Percentiles rank a stretch among this genome's conserved stretches.
These are phyloP conservation scores for Psammodynastes pulverulentus DNA, from an alignment of 2,113 vertebrate species.

Conservation along the genomic window DNA sequence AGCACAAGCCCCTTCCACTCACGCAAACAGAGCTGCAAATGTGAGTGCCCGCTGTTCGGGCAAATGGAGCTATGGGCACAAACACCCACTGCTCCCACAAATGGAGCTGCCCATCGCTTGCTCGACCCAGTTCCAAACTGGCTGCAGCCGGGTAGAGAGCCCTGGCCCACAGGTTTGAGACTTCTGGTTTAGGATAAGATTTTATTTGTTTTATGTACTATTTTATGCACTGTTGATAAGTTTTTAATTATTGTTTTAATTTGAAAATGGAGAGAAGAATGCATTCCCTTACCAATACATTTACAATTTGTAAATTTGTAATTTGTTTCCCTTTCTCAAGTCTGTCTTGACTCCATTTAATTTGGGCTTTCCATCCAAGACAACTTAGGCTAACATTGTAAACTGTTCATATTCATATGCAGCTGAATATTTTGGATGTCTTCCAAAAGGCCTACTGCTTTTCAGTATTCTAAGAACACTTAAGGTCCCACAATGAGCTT, in stretches of 20 bases:
- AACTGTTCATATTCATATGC: neutral
- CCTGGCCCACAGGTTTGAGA: neutral
- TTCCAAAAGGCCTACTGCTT: neutral
- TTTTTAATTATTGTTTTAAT: neutral
- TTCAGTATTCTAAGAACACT: neutral
- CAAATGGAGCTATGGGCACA: no score
- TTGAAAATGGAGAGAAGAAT: neutral
- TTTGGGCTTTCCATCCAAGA: neutral
- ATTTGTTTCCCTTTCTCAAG: slow-evolving; percentile 33
- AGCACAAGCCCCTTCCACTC: no score
- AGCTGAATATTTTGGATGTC: neutral
- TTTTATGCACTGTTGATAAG: neutral
- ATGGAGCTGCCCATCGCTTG: neutral
- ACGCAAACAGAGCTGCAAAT: no score
- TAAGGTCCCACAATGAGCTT: neutral
- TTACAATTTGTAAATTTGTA: slow-evolving; percentile 11
- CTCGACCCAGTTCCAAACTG: neutral
- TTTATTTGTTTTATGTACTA: neutral
- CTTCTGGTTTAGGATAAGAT: neutral
- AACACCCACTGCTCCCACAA: no score
- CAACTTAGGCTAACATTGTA: neutral
- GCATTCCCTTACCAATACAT: neutral
- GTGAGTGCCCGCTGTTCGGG: no score
- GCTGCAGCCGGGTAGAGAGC: no score
- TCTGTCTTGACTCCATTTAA: neutral